Evolutionary conservation across 1,140 invertebrate genomes (phyloP), one percentile per base, ranked within the genome.

Genomic region (Luehdorfia chinensis): DNA sequence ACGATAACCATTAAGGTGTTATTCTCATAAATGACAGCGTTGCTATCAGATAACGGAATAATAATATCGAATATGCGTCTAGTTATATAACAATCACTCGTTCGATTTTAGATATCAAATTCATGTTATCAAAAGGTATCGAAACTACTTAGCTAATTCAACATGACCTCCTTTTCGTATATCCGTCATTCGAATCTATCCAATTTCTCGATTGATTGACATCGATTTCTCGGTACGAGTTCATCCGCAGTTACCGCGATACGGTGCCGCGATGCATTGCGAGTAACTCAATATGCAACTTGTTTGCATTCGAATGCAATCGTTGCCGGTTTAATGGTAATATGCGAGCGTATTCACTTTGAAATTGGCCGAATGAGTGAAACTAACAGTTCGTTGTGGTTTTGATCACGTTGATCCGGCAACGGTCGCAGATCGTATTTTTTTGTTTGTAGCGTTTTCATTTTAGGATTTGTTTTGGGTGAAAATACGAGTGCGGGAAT

Each of bases 301-400:
- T 70, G 64, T 77, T 77, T 77, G 66, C 62, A 65, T 67, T 59
- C 47, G 60, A 56, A 62, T 70, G 61, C 58, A 58, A 53, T 56
- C 44, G 31, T 47, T 50, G 55, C 60, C 47, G 53, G 56, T 58
- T 71, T 65, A 66, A 55, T 58, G 55, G 52, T 68, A 66, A 71
- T 71, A 61, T 61, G 52, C 47, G 50, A 63, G 39, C 34, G 18
- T 37, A 46, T 46, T 23, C 52, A 45, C 48, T 55, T 48, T 31
- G 30, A 31, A 34, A 47, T 34, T 32, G 34, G 18, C 34, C 18
- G 34, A 37, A 37, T 37, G 34, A 37, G 34, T 37, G 34, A 23
- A 37, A 37, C 34, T 37, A 37, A 37, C 18, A 37, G 34, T 37
- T 21, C 18, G 34, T 37, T 37, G 34, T 37, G 34, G 34, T 37